Evolutionary conservation across 2,888 invertebrate species (phyloP), one percentile per base, ranked within the genome.

Genomic region (Lasioglossum pauxillum): DNA sequence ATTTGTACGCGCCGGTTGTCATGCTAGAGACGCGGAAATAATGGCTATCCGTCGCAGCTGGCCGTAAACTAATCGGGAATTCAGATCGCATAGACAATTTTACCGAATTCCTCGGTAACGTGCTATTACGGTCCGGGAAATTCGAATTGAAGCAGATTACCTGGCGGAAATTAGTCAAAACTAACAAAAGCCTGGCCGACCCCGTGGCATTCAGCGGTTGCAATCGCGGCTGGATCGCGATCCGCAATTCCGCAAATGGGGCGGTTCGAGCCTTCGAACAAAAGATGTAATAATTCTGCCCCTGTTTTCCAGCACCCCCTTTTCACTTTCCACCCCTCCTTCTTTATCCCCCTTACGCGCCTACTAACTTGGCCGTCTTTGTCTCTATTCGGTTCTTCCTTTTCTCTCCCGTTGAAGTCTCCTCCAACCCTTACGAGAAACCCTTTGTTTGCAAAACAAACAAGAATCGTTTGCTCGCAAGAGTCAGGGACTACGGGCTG

Each of bases 211-310:
- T 93, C 89, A 91, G 88, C 85, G 88, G 90, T 91, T 91, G 92
- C 94, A 94, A 94, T 94, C 94, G 94, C 89, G 90, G 93, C 90
- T 90, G 93, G 89, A 94, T 94, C 94, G 93, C 94, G 93, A 94
- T 95, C 93, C 93, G 93, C 94, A 94, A 95, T 95, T 94, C 93
- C 93, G 88, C 93, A 94, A 95, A 95, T 94, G 94, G 94, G 93
- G 94, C 94, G 93, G 90, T 94, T 94, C 93, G 92, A 92, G 93
- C 89, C 93, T 93, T 92, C 91, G 93, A 94, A 95, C 95, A 95
- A 95, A 94, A 95, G 95, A 94, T 94, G 94, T 94, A 95, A 95
- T 95, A 95, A 95, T 95, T 95, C 92, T 93, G 93, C 89, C 90
- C 92, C 93, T 92, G 91, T 91, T 92, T 91, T 90, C 90, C 83